Base-by-base conservation (phyloP, 2,113 vertebrate species). In the Crotalus horridus region DNA sequence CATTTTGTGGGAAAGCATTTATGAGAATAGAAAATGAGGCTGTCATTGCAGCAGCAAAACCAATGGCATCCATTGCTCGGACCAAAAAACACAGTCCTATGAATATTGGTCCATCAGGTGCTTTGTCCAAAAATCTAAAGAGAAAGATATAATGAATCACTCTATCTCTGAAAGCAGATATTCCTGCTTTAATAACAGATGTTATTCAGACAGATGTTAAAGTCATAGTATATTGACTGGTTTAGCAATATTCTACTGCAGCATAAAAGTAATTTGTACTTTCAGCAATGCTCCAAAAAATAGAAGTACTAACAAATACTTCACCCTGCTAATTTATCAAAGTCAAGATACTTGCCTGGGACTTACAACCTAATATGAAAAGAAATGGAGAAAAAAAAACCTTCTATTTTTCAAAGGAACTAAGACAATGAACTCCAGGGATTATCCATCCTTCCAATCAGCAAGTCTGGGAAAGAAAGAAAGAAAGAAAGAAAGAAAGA, bases 1-100 rank as follows among this genome's bases (percentile, higher is more conserved):
- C 98, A 91, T 98, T 99, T 96, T 97, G 97, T 43, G 99, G 99
- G 96, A 99, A 99, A 59, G 98, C 97, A 94, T 99, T 97, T 39
- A 98, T 98, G 2, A 98, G 98, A 48, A 99, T 97, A 8, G 99
- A 98, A 94, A 98, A 99, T 0, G 99, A 98, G 0, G 99, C 98
- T 0, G 98, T 99, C 74, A 97, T 97, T 0, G 98, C 98, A 43
- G 97, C 98, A 2, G 98, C 96, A 93, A 99, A 99, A 54, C 99
- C 97, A 43, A 99, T 23, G 2, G 99, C 99, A 90, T 99, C 99
- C 10, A 98, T 20, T 26, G 98, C 97, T 96, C 99, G 97, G 95
- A 99, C 97, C 53, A 99, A 23, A 96, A 99, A 98, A 95, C 99
- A 99, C 94, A 99, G 94, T 2, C 93, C 5, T 8, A 99, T 98